phyloP scores from a whole-genome alignment of 2,888 invertebrate species.

The Camptogramma bilineatum region DNA sequence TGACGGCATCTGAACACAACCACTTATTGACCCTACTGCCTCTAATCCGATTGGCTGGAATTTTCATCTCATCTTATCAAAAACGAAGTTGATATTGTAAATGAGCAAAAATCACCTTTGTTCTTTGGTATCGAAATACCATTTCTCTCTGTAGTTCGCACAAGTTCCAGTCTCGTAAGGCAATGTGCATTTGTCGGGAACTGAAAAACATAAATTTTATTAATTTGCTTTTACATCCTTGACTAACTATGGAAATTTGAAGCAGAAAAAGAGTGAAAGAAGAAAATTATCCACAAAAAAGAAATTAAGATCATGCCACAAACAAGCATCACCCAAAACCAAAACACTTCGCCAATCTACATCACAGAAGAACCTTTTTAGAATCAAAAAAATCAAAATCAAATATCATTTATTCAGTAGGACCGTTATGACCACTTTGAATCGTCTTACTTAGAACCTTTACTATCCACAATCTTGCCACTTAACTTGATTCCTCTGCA shows the following conservation, averaged over 20 bases:
- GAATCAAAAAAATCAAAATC: too few relatives aligned
- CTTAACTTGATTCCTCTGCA: background rate
- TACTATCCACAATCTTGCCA: too few relatives aligned
- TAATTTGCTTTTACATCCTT: background rate
- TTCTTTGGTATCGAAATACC: slow-evolving; percentile 93
- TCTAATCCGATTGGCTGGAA: too few relatives aligned
- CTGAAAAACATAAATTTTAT: slow-evolving; percentile 49
- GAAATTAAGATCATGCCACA: slow-evolving; percentile 1
- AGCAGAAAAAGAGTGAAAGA: background rate
- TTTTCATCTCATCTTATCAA: too few relatives aligned
- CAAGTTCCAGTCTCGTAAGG: slow-evolving; percentile 92
- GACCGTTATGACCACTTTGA: too few relatives aligned
- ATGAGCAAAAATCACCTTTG: slow-evolving; percentile 66
- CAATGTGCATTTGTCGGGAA: slow-evolving; percentile 87
- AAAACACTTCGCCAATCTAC: background rate
- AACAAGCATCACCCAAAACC: slow-evolving; percentile 1
- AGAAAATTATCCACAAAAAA: background rate
- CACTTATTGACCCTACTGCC: too few relatives aligned
- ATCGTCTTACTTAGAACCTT: too few relatives aligned
- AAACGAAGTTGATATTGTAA: too few relatives aligned
- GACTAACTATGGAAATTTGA: background rate
- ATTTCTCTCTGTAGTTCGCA: slow-evolving; percentile 89
- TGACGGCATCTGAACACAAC: slow-evolving; percentile 86
- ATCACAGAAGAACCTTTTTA: too few relatives aligned
- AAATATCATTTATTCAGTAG: too few relatives aligned